Evolutionary conservation across 1,140 invertebrate species (phyloP).

Genomic region (Armadillidium nasatum): DNA sequence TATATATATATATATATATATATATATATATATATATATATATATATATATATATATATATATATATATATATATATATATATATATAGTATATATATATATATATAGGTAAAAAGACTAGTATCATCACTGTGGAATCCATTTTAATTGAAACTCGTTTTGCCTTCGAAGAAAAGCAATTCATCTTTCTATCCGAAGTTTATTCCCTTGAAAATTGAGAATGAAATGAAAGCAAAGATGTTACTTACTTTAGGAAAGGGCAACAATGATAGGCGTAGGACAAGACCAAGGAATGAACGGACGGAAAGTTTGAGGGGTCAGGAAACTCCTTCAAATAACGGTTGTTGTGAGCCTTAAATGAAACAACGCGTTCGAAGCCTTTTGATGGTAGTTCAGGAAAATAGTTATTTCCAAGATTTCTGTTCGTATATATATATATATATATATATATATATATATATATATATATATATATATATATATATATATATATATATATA

Average conservation of each 20-base stretch:
- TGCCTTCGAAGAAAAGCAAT: too few relatives aligned
- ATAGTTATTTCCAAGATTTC: conserved; percentile 86
- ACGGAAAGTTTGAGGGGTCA: conserved; percentile 73
- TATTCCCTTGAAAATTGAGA: too few relatives aligned
- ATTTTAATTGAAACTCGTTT: too few relatives aligned
- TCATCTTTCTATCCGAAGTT: too few relatives aligned
- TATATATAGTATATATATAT: too few relatives aligned
- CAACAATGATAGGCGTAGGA: conserved; percentile 97
- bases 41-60: too few relatives aligned
- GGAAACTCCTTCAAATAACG: conserved; percentile 81
- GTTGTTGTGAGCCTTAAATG: conserved; percentile 91
- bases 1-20: too few relatives aligned
- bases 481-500: not conserved
- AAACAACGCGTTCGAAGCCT: conserved; percentile 71
- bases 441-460: not conserved
- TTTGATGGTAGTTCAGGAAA: conserved; percentile 75
- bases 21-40: too few relatives aligned
- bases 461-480: conserved; percentile 14
- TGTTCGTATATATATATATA: conserved; percentile 47
- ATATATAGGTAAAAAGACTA: too few relatives aligned
- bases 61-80: too few relatives aligned
- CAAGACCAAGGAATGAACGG: conserved; percentile 67
- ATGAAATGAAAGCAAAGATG: too few relatives aligned
- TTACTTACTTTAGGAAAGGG: conserved; percentile 50
- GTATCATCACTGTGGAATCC: too few relatives aligned